Conservation (phyloP, 2,113 vertebrate genomes). For the Dipodomys ordii region DNA sequence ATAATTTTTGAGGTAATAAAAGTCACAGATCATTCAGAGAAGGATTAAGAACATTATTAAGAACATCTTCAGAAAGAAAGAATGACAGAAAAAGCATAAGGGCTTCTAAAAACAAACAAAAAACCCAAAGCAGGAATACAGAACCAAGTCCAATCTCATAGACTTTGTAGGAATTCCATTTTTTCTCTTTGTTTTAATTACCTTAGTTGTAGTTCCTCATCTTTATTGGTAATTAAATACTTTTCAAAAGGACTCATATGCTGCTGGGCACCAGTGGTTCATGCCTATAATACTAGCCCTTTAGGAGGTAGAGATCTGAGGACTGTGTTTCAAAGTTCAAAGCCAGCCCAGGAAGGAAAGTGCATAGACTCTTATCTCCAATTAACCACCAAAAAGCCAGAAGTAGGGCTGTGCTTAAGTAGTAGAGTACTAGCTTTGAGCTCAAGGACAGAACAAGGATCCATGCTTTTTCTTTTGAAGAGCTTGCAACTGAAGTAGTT, state of each 20-base stretch:
- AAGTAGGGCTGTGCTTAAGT: too few species aligned
- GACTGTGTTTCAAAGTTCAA: too few species aligned
- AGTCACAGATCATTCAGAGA: background rate
- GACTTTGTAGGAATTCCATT: background rate
- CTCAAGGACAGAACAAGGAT: too few species aligned
- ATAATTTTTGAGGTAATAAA: constrained; percentile 1
- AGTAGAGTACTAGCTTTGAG: too few species aligned
- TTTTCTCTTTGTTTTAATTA: background rate
- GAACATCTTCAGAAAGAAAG: constrained; percentile 1
- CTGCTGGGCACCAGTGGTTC: too few species aligned
- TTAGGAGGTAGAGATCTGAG: too few species aligned
- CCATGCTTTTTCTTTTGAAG: background rate
- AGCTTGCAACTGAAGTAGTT: background rate
- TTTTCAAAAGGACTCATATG: background rate
- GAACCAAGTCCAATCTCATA: background rate
- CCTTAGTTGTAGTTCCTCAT: background rate
- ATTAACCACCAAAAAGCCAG: too few species aligned
- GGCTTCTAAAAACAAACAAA: background rate
- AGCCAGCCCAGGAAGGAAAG: too few species aligned
- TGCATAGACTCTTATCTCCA: too few species aligned
- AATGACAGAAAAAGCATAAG: background rate
- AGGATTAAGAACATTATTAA: background rate
- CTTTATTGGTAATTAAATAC: background rate
- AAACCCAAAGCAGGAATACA: background rate
- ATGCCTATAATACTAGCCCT: too few species aligned